phyloP scores from a whole-genome alignment of 30 jellyfish, hydroid and myxozoan genomes.

The Cassiopea andromeda region DNA sequence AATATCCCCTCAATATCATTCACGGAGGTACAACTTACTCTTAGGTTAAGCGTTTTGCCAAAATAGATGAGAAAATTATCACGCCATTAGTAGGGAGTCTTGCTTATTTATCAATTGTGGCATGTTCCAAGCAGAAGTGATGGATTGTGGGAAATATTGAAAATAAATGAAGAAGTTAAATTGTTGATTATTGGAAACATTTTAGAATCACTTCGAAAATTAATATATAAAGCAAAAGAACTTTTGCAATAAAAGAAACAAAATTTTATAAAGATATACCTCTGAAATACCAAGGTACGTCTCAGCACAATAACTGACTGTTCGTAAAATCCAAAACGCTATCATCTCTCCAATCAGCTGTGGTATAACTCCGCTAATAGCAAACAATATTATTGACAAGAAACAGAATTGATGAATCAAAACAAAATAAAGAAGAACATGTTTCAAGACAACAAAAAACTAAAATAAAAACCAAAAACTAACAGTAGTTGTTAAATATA shows the following conservation, averaged over 20 bases:
- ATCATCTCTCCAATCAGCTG: slow-evolving; percentile 81
- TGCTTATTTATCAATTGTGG: too few relatives aligned
- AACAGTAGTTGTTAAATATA: not conserved
- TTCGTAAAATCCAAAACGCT: slow-evolving; percentile 77
- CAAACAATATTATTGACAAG: not conserved
- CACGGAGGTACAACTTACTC: too few relatives aligned
- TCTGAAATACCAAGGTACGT: slow-evolving; percentile 43
- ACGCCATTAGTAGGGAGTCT: too few relatives aligned
- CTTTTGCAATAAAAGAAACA: not conserved
- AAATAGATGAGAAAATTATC: too few relatives aligned
- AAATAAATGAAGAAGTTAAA: too few relatives aligned
- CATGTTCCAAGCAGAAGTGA: too few relatives aligned
- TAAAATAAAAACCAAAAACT: too few relatives aligned
- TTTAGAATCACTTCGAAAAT: too few relatives aligned
- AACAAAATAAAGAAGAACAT: not conserved
- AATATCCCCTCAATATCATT: too few relatives aligned
- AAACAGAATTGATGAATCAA: not conserved
- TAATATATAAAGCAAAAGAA: not conserved
- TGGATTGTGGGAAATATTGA: too few relatives aligned
- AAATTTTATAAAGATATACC: slow-evolving; percentile 9
- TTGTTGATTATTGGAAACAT: too few relatives aligned
- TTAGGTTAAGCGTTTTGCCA: too few relatives aligned
- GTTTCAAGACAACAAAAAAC: not conserved
- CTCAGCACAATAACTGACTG: slow-evolving; percentile 61
- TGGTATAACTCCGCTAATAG: slow-evolving; percentile 83